Evolutionary conservation across 2,888 invertebrate genomes (phyloP).

Genomic region (Agapostemon virescens): DNA sequence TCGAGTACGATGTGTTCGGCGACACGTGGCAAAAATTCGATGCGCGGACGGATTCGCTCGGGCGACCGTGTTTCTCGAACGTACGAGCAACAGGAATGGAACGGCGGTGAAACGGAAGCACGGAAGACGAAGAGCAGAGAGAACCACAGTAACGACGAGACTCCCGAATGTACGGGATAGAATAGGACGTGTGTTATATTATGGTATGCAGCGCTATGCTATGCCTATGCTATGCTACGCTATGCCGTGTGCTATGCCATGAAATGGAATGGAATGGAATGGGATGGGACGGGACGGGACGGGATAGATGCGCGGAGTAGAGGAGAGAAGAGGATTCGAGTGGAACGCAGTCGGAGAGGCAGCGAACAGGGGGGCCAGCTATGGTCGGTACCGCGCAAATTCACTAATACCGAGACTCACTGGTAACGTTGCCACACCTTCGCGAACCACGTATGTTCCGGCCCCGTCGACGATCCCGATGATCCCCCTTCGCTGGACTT

Average conservation of each 20-base stretch:
- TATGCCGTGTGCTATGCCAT: background rate
- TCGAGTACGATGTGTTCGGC: constrained; percentile 26
- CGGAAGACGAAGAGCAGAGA: background rate
- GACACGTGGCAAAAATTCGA: constrained; percentile 60
- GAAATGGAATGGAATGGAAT: background rate
- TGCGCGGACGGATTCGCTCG: constrained; percentile 31
- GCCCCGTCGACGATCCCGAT: background rate
- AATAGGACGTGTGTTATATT: background rate
- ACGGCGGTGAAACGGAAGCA: background rate
- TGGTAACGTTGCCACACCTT: constrained; percentile 58
- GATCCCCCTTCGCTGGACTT: constrained; percentile 1
- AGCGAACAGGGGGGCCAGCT: constrained; percentile 17
- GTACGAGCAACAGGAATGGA: constrained; percentile 6
- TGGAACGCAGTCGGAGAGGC: constrained; percentile 21
- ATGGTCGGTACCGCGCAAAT: constrained; percentile 50
- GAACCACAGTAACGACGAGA: background rate
- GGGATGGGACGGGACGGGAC: background rate
- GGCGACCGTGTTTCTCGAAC: background rate
- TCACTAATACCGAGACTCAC: constrained; percentile 47
- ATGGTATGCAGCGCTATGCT: background rate
- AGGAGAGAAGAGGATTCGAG: background rate
- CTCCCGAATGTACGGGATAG: background rate
- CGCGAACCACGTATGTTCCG: constrained; percentile 17
- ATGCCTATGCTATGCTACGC: background rate
- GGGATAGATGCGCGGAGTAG: background rate